Conservation (phyloP, 2,113 vertebrate species). For the Engystomops pustulosus region DNA sequence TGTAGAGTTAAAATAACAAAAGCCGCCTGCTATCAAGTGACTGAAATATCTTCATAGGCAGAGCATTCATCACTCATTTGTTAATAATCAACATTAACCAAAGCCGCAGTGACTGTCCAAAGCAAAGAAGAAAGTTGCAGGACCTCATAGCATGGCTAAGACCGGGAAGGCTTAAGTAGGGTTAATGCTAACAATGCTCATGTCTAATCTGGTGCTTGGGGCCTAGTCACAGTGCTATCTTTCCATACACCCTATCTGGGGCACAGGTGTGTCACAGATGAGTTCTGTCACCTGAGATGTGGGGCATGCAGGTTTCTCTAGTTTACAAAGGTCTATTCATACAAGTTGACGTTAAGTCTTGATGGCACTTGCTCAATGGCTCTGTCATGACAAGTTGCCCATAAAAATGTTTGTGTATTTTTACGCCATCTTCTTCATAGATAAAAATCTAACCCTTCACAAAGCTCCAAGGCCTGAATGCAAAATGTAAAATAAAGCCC, state of each 20-base stretch:
- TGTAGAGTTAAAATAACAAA: conserved; percentile 35
- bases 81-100: conserved; percentile 37
- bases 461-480: background rate
- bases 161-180: background rate
- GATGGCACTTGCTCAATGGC: background rate
- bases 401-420: background rate
- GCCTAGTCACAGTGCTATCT: background rate
- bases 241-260: background rate
- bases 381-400: background rate
- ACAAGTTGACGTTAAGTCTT: background rate
- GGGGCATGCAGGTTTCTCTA: background rate
- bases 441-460: no score
- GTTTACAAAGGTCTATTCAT: conserved; percentile 2
- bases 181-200: background rate
- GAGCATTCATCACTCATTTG: conserved; percentile 11
- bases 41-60: background rate
- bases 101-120: background rate
- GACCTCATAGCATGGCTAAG: background rate
- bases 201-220: background rate
- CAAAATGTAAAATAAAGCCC: background rate
- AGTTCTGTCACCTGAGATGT: conserved; percentile 10
- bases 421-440: no score
- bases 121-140: background rate
- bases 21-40: conserved; percentile 26
- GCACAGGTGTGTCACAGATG: conserved; percentile 12